Base-by-base conservation (phyloP, 2,113 vertebrate genomes). In the Salvelinus namaycush region DNA sequence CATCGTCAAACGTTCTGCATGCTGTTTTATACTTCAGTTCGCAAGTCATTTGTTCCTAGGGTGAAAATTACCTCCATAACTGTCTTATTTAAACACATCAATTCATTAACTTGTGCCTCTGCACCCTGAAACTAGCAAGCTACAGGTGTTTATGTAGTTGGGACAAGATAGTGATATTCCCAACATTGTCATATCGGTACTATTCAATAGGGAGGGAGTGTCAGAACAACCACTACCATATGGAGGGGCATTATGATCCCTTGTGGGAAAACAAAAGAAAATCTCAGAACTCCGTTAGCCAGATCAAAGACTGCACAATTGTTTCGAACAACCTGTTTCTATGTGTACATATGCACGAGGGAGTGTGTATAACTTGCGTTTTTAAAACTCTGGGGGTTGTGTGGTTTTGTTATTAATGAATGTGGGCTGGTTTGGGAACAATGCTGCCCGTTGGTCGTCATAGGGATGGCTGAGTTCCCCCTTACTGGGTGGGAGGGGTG, bases 361-460 rank as follows among this genome's bases (percentile, higher is more conserved):
- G 80, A 49, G 54, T 84, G 85, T 86, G 77, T 81, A 84, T 88
- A 81, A 82, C 84, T 79, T 78, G 74, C 70, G 73, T 72, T 70
- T 70, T 83, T 75, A 57, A 67, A 70, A 69, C 57, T 27, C 24
- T 79, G 80, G 76, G 73, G 65, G 75, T 74, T 48, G 73, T 70
- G 77, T 79, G 81, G 80, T 82, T 93, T 93, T 93, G 91, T 94
- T 89, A 90, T 87, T 91, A 90, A 87, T 93, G 91, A 90, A 92
- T 93, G 91, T 91, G 91, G 90, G 92, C 86, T 80, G 85, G 91
- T 90, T 87, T 80, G 86, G 91, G 92, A 93, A 94, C 93, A 94
- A 94, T 94, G 93, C 90, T 81, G 92, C 87, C 90, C 76, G 84
- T 90, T 93, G 92, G 93, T 94, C 90, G 76, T 91, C 92, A 92